Evolutionary conservation across 2,888 invertebrate genomes (phyloP).

Genomic region (Heliconius sara): DNA sequence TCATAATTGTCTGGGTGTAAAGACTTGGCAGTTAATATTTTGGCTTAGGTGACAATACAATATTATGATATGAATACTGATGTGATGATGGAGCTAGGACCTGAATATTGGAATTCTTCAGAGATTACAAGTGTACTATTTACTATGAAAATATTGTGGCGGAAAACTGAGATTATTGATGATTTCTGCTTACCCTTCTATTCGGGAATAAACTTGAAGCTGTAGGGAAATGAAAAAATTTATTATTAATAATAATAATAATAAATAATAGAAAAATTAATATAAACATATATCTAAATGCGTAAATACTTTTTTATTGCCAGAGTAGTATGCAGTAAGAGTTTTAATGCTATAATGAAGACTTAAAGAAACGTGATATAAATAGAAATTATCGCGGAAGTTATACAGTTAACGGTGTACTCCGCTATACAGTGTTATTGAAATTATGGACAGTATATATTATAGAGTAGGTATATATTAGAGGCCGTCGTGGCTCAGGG

Average conservation of each 20-base stretch:
- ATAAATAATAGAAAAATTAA: background rate
- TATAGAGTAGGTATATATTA: background rate
- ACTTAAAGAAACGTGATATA: constrained; percentile 26
- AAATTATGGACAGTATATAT: constrained; percentile 15
- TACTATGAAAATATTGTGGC: too few species aligned
- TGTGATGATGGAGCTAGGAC: too few species aligned
- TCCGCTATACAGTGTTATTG: constrained; percentile 1
- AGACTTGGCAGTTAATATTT: too few species aligned
- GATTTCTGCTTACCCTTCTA: background rate
- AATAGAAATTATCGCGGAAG: constrained; percentile 18
- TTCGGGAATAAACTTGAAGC: background rate
- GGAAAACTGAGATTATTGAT: too few species aligned
- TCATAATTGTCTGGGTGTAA: too few species aligned
- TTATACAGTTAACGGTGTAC: background rate
- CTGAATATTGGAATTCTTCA: too few species aligned
- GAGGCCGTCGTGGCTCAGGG: background rate
- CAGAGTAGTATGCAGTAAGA: background rate
- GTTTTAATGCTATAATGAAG: constrained; percentile 8
- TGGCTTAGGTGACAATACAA: too few species aligned
- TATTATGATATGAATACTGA: too few species aligned
- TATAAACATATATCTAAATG: background rate
- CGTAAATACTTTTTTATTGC: background rate
- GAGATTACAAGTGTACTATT: too few species aligned
- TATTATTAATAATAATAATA: too few species aligned
- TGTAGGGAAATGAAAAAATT: background rate